Percentiles rank a stretch among this genome's conserved stretches.
These are phyloP conservation scores for Callinectes sapidus DNA, from an alignment of 2,888 invertebrate species.

Conservation along the genomic window DNA sequence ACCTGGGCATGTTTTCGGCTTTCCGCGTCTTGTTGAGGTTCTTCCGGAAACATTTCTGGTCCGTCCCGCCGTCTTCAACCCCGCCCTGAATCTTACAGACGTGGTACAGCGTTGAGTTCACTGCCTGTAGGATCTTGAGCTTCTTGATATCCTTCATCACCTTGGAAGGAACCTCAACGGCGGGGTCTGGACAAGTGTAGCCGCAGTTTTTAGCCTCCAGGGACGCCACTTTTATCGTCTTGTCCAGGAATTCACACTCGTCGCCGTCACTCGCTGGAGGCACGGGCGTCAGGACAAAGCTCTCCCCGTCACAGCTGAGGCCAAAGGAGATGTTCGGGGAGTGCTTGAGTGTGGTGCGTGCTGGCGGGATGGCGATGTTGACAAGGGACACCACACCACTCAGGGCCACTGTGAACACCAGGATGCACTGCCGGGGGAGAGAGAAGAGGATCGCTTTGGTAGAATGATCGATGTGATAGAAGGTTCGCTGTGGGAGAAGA, in stretches of 20 bases:
- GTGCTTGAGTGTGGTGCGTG: slow-evolving; percentile 59
- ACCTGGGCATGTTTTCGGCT: slow-evolving; percentile 51
- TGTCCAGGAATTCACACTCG: slow-evolving; percentile 52
- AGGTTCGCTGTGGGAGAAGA: no score
- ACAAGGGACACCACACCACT: slow-evolving; percentile 67
- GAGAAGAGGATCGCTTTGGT: neutral
- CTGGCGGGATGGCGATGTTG: slow-evolving; percentile 63
- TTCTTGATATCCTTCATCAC: slow-evolving; percentile 50
- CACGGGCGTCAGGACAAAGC: slow-evolving; percentile 54
- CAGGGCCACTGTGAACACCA: slow-evolving; percentile 65
- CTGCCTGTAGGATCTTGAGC: neutral
- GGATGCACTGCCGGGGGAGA: slow-evolving; percentile 54
- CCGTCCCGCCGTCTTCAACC: neutral
- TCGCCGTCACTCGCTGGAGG: slow-evolving; percentile 28
- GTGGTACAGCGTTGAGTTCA: slow-evolving; percentile 42
- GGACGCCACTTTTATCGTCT: slow-evolving; percentile 39
- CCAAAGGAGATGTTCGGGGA: slow-evolving; percentile 53
- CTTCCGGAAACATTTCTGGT: slow-evolving; percentile 68
- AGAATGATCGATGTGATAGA: no score
- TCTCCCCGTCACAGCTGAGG: slow-evolving; percentile 56
- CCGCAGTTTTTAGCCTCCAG: slow-evolving; percentile 64
- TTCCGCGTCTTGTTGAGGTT: slow-evolving; percentile 60
- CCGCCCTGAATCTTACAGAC: slow-evolving; percentile 58
- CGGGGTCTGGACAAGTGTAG: slow-evolving; percentile 57
- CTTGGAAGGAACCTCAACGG: slow-evolving; percentile 34